phyloP scores from a whole-genome alignment of 2,888 invertebrate species.

The Epistrophella euchroma region DNA sequence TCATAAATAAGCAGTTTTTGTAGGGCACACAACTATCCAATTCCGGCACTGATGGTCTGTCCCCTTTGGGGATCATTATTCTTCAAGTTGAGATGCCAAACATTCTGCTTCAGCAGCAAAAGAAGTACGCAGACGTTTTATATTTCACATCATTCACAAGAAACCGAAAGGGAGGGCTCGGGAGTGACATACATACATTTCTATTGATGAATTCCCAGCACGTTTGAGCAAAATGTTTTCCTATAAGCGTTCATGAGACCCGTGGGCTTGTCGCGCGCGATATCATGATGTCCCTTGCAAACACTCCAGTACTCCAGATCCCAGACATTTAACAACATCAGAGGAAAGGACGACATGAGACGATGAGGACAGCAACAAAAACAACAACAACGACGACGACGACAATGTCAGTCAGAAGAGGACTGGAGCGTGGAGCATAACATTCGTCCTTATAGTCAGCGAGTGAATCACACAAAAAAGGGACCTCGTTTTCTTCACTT shows the following conservation, averaged over 20 bases:
- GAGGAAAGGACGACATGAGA: slow-evolving; percentile 5
- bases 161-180: neutral
- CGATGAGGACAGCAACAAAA: neutral
- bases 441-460: slow-evolving; percentile 43
- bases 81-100: slow-evolving; percentile 54
- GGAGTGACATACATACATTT: slow-evolving; percentile 66
- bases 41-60: slow-evolving; percentile 9
- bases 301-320: slow-evolving; percentile 33
- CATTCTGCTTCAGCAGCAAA: slow-evolving; percentile 27
- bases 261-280: slow-evolving; percentile 70
- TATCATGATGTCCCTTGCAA: slow-evolving; percentile 55
- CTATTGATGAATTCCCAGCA: slow-evolving; percentile 74
- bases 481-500: slow-evolving; percentile 34
- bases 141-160: slow-evolving; percentile 42
- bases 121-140: slow-evolving; percentile 55
- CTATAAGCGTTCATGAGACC: slow-evolving; percentile 74
- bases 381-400: neutral
- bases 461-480: slow-evolving; percentile 3
- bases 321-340: slow-evolving; percentile 30
- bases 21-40: neutral
- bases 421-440: neutral
- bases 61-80: slow-evolving; percentile 70
- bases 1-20: neutral
- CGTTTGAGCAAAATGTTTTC: slow-evolving; percentile 71
- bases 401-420: neutral